Percentiles rank a stretch among this genome's conserved stretches.
Evolutionary conservation across 2,888 invertebrate genomes (phyloP).

Genomic region (Alviniconcha strummeri): DNA sequence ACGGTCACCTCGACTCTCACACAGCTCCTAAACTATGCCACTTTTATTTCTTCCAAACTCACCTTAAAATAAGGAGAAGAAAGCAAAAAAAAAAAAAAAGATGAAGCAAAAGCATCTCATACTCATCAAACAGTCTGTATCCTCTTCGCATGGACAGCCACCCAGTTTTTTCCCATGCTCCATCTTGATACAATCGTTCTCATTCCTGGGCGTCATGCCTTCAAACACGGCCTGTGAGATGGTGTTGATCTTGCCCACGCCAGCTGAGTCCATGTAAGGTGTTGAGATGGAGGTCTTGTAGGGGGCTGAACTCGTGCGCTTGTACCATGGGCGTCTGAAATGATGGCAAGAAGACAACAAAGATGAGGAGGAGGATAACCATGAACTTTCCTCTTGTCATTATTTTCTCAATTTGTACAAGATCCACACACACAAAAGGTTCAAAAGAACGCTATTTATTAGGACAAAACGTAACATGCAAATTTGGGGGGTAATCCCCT

Average conservation of each 20-base stretch:
- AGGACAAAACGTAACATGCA: no score
- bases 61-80: no score
- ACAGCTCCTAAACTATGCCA: no score
- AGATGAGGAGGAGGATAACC: no score
- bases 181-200: conserved; percentile 61
- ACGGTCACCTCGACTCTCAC: no score
- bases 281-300: conserved; percentile 73
- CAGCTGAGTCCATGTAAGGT: conserved; percentile 74
- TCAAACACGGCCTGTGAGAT: conserved; percentile 75
- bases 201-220: conserved; percentile 70
- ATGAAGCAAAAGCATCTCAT: conserved; percentile 36
- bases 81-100: no score
- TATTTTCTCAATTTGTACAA: no score
- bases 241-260: conserved; percentile 74
- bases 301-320: conserved; percentile 70
- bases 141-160: conserved; percentile 71
- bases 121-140: conserved; percentile 72
- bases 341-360: background rate
- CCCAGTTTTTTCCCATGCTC: conserved; percentile 67
- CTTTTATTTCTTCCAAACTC: no score
- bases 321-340: conserved; percentile 72
- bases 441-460: no score
- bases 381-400: no score
- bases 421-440: no score
- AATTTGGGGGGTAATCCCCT: no score